Percentiles rank a stretch among this genome's conserved stretches.
These are phyloP conservation scores for Bubo blakistoni DNA, from an alignment of 2,113 vertebrate genomes.

Conservation along the genomic window DNA sequence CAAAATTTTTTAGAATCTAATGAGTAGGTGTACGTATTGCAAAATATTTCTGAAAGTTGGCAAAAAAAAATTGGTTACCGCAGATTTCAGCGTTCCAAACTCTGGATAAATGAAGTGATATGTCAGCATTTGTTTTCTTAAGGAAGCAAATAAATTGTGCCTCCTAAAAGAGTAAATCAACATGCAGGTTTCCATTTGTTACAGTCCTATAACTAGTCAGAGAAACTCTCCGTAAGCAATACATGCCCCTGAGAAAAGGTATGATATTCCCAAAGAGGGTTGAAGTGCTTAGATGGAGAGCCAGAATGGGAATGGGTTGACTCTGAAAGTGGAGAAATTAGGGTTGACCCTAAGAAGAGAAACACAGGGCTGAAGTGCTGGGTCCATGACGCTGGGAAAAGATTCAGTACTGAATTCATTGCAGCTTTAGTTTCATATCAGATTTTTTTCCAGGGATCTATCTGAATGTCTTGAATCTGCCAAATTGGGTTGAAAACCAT, in stretches of 20 bases:
- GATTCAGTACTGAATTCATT: background rate
- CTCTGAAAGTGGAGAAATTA: background rate
- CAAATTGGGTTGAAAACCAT: background rate
- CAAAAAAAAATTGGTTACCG: background rate
- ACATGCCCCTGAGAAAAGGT: background rate
- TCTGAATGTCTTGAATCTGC: background rate
- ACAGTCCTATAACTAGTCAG: background rate
- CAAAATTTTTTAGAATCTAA: background rate
- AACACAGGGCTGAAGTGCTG: background rate
- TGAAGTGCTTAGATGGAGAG: background rate
- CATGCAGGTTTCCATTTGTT: background rate
- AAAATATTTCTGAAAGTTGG: constrained; percentile 41
- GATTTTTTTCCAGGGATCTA: background rate
- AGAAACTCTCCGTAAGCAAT: background rate
- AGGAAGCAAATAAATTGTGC: background rate
- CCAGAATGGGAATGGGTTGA: background rate
- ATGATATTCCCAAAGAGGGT: background rate
- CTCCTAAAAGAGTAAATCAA: background rate
- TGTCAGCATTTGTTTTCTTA: constrained; percentile 44
- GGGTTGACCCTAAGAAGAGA: background rate
- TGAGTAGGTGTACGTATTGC: constrained; percentile 41
- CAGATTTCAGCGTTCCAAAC: background rate
- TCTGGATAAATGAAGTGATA: constrained; percentile 47
- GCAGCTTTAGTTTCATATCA: background rate
- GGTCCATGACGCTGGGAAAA: background rate